phyloP scores from a whole-genome alignment of 2,113 vertebrate species.

The Ictalurus furcatus region DNA sequence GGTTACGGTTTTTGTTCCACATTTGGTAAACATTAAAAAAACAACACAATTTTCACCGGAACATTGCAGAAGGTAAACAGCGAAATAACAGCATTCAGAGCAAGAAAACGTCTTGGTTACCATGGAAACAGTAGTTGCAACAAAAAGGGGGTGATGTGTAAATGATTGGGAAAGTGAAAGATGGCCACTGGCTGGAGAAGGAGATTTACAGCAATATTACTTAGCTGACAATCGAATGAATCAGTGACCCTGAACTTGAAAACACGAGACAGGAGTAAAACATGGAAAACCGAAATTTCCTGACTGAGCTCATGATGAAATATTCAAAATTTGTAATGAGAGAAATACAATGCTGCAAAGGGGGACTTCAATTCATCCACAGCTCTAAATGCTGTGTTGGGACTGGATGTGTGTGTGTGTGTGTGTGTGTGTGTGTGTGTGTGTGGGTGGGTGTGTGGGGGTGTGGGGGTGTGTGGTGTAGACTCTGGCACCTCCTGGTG shows the following conservation, averaged over 20 bases:
- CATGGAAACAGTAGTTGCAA: slow-evolving; percentile 31
- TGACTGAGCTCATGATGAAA: background rate
- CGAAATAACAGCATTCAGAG: background rate
- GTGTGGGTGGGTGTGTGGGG: too few relatives aligned
- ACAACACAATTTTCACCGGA: background rate
- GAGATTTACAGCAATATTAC: background rate
- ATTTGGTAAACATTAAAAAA: background rate
- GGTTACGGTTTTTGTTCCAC: background rate
- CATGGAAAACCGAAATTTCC: background rate
- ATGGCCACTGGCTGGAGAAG: background rate
- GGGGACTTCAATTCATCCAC: background rate
- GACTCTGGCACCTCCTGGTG: background rate
- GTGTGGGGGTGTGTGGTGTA: background rate
- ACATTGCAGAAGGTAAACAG: background rate
- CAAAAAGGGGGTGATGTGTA: background rate
- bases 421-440: background rate
- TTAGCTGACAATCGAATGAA: background rate
- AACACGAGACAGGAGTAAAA: background rate
- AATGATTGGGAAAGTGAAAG: background rate
- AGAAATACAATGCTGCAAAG: background rate
- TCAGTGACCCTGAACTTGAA: background rate
- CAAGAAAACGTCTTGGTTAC: slow-evolving; percentile 16
- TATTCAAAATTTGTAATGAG: background rate
- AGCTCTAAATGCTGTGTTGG: background rate
- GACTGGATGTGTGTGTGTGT: background rate